Evolutionary conservation across 2,888 invertebrate species (phyloP).

Genomic region (Eupithecia vulgata): DNA sequence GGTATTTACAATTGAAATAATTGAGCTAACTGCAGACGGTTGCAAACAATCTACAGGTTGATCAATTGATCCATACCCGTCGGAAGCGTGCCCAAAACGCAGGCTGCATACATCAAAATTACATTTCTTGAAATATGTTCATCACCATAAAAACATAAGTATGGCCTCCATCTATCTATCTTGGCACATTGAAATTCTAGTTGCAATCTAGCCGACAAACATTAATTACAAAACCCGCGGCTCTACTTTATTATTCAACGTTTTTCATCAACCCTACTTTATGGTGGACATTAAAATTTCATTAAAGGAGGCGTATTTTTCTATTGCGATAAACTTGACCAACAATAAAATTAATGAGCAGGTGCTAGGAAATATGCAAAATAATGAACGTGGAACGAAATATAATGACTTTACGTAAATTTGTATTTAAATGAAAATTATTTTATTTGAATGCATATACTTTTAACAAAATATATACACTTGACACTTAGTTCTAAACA

Average conservation of each 20-base stretch:
- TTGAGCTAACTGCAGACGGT: too few relatives aligned
- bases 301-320: conserved; percentile 41
- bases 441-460: not conserved
- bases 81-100: too few relatives aligned
- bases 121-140: too few relatives aligned
- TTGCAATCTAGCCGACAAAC: conserved; percentile 42
- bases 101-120: too few relatives aligned
- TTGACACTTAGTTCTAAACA: not conserved
- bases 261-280: conserved; percentile 54
- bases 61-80: too few relatives aligned
- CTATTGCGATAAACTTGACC: conserved; percentile 34
- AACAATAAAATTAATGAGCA: conserved; percentile 30
- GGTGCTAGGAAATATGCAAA: conserved; percentile 21
- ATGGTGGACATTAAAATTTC: conserved; percentile 46
- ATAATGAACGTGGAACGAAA: conserved; percentile 8
- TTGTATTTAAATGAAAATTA: not conserved
- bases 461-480: not conserved
- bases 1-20: too few relatives aligned
- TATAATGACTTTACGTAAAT: not conserved
- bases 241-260: conserved; percentile 45
- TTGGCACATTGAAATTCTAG: conserved; percentile 33
- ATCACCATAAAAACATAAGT: not conserved
- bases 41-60: too few relatives aligned
- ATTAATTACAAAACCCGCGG: conserved; percentile 45
- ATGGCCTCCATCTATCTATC: conserved; percentile 18